phyloP scores from a whole-genome alignment of 2,797 vertebrate genomes.

The Microchirus variegatus region DNA sequence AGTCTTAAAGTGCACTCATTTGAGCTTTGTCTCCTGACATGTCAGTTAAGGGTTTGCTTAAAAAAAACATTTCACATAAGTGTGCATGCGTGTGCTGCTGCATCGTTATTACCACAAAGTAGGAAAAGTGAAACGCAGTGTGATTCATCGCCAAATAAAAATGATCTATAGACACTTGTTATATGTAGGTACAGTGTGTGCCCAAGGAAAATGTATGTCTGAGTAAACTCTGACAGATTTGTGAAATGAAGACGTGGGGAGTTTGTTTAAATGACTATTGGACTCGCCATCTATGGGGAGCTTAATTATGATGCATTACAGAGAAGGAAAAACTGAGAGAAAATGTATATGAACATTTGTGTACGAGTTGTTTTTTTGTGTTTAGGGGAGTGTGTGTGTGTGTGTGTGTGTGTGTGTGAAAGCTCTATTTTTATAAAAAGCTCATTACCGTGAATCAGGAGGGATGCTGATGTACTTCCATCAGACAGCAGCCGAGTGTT shows the following conservation, averaged over 20 bases:
- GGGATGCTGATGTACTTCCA: conserved; percentile 31
- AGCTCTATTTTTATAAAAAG: conserved; percentile 15
- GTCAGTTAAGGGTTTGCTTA: conserved; percentile 50
- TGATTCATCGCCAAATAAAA: too few species aligned
- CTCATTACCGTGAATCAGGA: conserved; percentile 26
- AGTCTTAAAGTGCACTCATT: conserved; percentile 51
- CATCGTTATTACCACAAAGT: conserved; percentile 6
- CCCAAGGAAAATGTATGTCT: too few species aligned
- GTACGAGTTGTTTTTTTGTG: background rate
- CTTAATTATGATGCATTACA: background rate
- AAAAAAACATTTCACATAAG: conserved; percentile 5
- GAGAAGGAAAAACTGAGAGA: conserved; percentile 20
- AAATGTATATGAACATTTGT: conserved; percentile 6
- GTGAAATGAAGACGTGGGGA: conserved; percentile 59
- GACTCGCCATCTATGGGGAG: conserved; percentile 69
- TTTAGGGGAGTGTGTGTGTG: too few species aligned
- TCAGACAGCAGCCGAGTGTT: conserved; percentile 7
- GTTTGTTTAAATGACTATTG: conserved; percentile 80
- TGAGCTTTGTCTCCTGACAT: conserved; percentile 52
- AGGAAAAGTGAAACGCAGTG: conserved; percentile 9
- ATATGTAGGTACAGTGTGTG: too few species aligned
- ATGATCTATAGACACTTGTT: too few species aligned
- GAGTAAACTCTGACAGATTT: conserved; percentile 36
- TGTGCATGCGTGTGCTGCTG: background rate
- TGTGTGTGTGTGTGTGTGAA: conserved; percentile 2